Percentiles rank a stretch among this genome's conserved stretches.
phyloP scores from a whole-genome alignment of 2,888 invertebrate genomes.

The Hypomecis atomaria region DNA sequence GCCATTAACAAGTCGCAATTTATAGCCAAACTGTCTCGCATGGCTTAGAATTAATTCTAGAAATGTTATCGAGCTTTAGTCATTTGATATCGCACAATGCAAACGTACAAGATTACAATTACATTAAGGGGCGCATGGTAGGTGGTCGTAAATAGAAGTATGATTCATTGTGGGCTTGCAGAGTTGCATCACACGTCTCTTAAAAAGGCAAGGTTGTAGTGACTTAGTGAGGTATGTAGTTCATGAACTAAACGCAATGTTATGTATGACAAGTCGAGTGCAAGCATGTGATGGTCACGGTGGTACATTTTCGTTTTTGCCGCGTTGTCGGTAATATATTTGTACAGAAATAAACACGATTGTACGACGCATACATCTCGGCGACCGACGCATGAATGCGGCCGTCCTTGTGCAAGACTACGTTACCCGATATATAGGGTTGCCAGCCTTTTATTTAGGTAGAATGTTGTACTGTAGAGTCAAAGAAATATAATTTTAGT shows the following conservation, averaged over 20 bases:
- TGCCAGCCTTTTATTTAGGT: too few relatives aligned
- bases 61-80: not conserved
- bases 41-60: conserved; percentile 1
- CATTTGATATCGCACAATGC: conserved; percentile 1
- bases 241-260: conserved; percentile 35
- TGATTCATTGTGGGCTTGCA: conserved; percentile 39
- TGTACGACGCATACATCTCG: conserved; percentile 26
- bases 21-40: conserved; percentile 13
- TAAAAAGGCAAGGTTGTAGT: conserved; percentile 38
- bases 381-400: conserved; percentile 61
- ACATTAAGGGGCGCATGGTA: conserved; percentile 13
- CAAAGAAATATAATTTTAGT: too few relatives aligned
- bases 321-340: conserved; percentile 22
- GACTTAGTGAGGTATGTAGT: conserved; percentile 30
- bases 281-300: conserved; percentile 33
- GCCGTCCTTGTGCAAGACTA: conserved; percentile 71
- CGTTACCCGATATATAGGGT: conserved; percentile 38
- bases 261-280: conserved; percentile 29
- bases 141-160: conserved; percentile 26
- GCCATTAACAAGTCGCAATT: too few relatives aligned
- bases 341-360: conserved; percentile 36
- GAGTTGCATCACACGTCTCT: conserved; percentile 32
- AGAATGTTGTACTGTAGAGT: too few relatives aligned
- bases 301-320: conserved; percentile 18
- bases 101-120: conserved; percentile 14